Evolutionary conservation across 2,888 invertebrate species (phyloP), one percentile per base, ranked within the genome.

Genomic region (Troilus luridus): DNA sequence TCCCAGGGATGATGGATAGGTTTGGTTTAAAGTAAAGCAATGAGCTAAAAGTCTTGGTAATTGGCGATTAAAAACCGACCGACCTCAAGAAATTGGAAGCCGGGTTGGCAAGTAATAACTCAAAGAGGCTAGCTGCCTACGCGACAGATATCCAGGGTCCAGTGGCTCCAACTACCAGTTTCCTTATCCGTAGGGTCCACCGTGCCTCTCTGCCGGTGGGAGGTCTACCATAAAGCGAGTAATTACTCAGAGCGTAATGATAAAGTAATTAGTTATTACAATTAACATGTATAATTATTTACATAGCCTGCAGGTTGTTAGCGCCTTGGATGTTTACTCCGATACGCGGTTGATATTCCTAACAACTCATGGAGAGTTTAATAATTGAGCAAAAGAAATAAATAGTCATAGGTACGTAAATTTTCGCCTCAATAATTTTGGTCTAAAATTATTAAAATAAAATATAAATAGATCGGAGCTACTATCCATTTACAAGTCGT

Each of bases 31-130:
- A 85, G 56, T 12, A 21, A 58, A 58, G 56, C 56, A 85, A 85
- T 85, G 85, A 85, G 85, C 85, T 85, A 85, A 85, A 85, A n/a
- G 85, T 85, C 85, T 85, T 54, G n/a, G 85, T 85, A 85, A 85
- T 85, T 85, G 85, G 56, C 85, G 85, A 85, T 85, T 85, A 85
- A 85, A 85, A 85, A 56, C 21, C 56, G n/a, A 56, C 54, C 85
- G 56, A 56, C 41, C 85, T 85, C 85, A n/a, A 56, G 85, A 85
- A 85, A 85, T 85, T 85, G 85, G 85, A 85, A 85, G 85, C n/a
- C 21, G n/a, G 56, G 85, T 85, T 85, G 85, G 85, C 54, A 85
- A 85, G 85, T 85, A 85, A 85, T 85, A 85, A 85, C 56, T 85
- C 85, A 85, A 41, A 85, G n/a, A 10, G 56, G n/a, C 12, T 85